Evolutionary conservation across 2,113 vertebrate species (phyloP).

Genomic region (Halichoerus grypus): DNA sequence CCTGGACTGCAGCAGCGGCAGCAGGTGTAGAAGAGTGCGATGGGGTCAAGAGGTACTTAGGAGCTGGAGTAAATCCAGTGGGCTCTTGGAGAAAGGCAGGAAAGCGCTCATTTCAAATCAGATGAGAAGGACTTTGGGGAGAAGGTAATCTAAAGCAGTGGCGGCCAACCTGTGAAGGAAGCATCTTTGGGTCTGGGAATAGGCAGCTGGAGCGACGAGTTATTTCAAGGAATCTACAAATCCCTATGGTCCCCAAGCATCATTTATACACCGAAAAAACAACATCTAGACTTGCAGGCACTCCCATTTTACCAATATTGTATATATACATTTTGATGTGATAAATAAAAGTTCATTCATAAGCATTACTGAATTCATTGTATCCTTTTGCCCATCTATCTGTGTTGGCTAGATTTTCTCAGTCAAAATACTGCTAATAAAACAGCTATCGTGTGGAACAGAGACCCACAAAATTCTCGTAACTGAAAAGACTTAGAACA

Average conservation of each 20-base stretch:
- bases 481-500: not conserved
- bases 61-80: not conserved
- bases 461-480: not conserved
- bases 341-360: not conserved
- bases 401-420: not conserved
- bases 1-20: not conserved
- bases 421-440: not conserved
- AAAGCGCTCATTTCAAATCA: not conserved
- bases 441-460: not conserved
- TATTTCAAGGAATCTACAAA: not conserved
- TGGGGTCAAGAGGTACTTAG: not conserved
- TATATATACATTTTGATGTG: not conserved
- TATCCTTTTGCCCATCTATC: not conserved
- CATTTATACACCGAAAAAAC: not conserved
- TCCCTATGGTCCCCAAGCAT: not conserved
- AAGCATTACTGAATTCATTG: not conserved
- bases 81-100: not conserved
- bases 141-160: not conserved
- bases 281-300: not conserved
- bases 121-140: not conserved
- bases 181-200: not conserved
- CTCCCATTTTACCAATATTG: not conserved
- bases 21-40: fast-evolving
- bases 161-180: not conserved
- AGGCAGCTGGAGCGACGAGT: not conserved